Conservation (phyloP, 2,797 vertebrate genomes). For the Carcharodon carcharias region DNA sequence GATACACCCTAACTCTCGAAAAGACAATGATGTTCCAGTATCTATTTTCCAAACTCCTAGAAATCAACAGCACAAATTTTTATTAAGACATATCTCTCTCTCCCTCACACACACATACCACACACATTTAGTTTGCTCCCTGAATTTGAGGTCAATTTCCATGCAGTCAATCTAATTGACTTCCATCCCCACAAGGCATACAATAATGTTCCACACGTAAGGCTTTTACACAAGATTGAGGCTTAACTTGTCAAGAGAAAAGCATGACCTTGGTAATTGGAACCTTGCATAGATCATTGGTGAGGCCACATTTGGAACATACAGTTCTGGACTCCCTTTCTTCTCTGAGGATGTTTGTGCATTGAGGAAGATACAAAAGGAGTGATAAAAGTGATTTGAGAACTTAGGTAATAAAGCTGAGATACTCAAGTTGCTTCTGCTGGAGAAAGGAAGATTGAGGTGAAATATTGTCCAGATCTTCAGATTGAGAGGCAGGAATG, state of each 20-base stretch:
- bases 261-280: neutral
- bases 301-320: neutral
- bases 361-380: neutral
- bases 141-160: neutral
- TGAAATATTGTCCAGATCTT: neutral
- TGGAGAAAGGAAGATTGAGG: neutral
- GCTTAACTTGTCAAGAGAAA: neutral
- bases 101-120: neutral
- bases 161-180: neutral
- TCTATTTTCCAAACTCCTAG: conserved; percentile 32
- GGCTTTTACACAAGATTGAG: neutral
- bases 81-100: neutral
- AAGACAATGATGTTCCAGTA: neutral
- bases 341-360: neutral
- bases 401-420: neutral
- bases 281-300: conserved; percentile 27
- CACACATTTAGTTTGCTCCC: neutral
- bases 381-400: neutral
- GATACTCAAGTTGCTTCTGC: neutral
- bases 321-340: too few species aligned
- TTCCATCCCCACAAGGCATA: too few species aligned
- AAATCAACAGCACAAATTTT: neutral
- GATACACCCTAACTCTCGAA: neutral
- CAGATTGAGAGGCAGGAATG: too few species aligned
- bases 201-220: neutral